phyloP scores from a whole-genome alignment of 2,113 vertebrate genomes.

The Noctilio leporinus region DNA sequence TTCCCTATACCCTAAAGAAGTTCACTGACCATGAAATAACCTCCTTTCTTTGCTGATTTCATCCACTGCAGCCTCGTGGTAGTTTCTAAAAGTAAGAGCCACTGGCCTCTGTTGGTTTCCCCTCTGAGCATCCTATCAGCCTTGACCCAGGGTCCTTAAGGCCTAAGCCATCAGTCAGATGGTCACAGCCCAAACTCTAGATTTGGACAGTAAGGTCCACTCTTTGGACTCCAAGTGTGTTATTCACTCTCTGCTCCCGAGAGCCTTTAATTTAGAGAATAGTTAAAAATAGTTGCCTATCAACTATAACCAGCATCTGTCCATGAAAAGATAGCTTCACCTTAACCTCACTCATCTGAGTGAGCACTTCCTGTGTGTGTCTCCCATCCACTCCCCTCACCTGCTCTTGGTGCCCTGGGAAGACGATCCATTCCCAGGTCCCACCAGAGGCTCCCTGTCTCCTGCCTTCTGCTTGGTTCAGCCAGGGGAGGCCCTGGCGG shows the following conservation, averaged over 20 bases:
- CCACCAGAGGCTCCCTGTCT: neutral
- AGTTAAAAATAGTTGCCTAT: neutral
- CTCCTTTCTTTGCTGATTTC: neutral
- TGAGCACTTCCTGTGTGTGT: neutral
- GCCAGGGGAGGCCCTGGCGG: rapidly evolving
- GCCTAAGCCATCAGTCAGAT: neutral
- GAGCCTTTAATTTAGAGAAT: neutral
- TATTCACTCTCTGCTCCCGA: neutral
- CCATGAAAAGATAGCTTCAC: neutral
- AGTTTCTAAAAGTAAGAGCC: conserved; percentile 22
- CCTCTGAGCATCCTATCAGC: neutral
- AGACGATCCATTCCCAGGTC: rapidly evolving
- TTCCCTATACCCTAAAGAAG: neutral
- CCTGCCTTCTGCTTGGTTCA: neutral
- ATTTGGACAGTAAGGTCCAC: neutral
- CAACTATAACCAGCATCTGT: neutral
- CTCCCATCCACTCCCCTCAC: neutral
- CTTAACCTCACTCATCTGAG: neutral
- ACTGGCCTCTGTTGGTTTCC: neutral
- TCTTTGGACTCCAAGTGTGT: neutral
- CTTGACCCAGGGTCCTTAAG: neutral
- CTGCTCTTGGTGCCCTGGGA: neutral
- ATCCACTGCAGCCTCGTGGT: neutral
- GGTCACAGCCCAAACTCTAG: neutral
- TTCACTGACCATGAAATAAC: neutral